Percentiles rank a stretch among this genome's conserved stretches.
These are phyloP conservation scores for Xenus cinereus DNA, from an alignment of 2,113 vertebrate genomes.

Conservation along the genomic window DNA sequence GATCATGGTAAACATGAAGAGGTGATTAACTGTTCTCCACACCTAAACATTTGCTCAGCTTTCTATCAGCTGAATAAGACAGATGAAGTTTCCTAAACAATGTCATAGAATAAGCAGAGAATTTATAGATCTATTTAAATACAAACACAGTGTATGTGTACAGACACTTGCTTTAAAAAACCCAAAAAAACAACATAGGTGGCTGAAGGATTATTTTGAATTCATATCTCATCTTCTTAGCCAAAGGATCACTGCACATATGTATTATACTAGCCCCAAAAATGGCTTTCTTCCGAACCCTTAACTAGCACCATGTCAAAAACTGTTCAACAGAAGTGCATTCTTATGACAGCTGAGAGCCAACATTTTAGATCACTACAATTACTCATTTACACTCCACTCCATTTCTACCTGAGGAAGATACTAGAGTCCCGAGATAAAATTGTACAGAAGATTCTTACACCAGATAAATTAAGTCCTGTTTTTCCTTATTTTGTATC, in stretches of 20 bases:
- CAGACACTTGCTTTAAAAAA: neutral
- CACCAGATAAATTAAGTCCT: neutral
- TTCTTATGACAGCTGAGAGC: neutral
- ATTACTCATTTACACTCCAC: neutral
- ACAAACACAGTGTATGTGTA: neutral
- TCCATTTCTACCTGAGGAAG: neutral
- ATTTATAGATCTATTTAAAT: neutral
- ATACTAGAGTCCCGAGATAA: neutral
- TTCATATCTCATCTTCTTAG: neutral
- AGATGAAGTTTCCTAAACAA: neutral
- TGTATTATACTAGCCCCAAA: neutral
- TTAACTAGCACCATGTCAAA: neutral
- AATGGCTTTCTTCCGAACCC: neutral
- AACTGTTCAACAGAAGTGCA: neutral
- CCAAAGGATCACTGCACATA: neutral
- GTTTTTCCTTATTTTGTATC: neutral
- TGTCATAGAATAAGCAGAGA: neutral
- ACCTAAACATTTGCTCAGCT: neutral
- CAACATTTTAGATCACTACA: neutral
- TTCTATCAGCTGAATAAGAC: neutral
- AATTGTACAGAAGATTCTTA: neutral
- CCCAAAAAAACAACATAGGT: neutral
- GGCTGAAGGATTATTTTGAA: neutral
- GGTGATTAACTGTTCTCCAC: neutral
- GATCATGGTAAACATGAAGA: neutral